Evolutionary conservation across 2,888 invertebrate genomes (phyloP).

Genomic region (Coenonympha glycerion): DNA sequence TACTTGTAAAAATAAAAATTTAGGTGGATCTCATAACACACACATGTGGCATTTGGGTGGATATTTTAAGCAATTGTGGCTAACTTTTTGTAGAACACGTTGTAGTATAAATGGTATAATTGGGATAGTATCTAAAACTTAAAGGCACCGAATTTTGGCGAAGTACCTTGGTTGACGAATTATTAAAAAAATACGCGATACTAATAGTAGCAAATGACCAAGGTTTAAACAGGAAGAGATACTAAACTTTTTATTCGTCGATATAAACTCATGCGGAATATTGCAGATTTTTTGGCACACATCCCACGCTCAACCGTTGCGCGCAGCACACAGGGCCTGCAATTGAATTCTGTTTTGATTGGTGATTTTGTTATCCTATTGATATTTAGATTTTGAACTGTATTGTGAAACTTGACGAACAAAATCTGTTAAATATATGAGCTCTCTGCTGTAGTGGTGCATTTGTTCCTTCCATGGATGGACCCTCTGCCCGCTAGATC

Average conservation of each 20-base stretch:
- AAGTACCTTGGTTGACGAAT: too few relatives aligned
- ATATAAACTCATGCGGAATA: slow-evolving; percentile 19
- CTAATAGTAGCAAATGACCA: background rate
- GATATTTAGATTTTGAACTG: slow-evolving; percentile 16
- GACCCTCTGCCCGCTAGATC: background rate
- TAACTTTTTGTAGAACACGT: too few relatives aligned
- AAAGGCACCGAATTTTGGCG: too few relatives aligned
- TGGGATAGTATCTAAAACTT: too few relatives aligned
- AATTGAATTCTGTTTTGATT: slow-evolving; percentile 25
- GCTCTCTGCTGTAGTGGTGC: background rate
- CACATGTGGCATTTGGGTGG: too few relatives aligned
- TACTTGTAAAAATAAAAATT: too few relatives aligned
- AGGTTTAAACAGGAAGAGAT: slow-evolving; percentile 2
- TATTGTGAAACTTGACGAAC: slow-evolving; percentile 6
- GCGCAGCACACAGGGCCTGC: slow-evolving; percentile 15
- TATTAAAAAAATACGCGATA: too few relatives aligned
- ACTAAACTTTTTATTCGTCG: slow-evolving; percentile 16
- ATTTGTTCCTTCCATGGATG: background rate
- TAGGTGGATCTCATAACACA: too few relatives aligned
- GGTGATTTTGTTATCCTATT: slow-evolving; percentile 23
- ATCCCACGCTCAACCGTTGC: slow-evolving; percentile 9
- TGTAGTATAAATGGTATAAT: too few relatives aligned
- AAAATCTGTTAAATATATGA: background rate
- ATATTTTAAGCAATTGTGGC: too few relatives aligned
- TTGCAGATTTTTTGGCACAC: slow-evolving; percentile 21